Evolutionary conservation across 2,888 invertebrate genomes (phyloP).

Genomic region (Drosophila kanekoi): DNA sequence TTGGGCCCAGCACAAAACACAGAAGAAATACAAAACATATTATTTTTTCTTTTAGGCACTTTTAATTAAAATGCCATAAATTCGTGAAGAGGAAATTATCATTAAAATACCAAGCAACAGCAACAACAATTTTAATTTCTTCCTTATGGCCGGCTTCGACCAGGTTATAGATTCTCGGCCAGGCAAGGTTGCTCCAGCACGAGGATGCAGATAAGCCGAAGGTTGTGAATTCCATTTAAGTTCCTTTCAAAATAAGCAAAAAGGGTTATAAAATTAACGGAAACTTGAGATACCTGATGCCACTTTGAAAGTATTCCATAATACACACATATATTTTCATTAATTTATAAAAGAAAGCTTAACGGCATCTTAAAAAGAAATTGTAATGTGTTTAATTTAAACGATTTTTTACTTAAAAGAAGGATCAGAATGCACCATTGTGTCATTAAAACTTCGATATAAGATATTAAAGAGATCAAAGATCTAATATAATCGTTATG

Average conservation of each 20-base stretch:
- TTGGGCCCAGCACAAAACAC: conserved; percentile 20
- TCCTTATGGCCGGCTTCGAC: conserved; percentile 42
- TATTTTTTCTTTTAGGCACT: conserved; percentile 56
- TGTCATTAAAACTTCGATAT: too few species aligned
- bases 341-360: too few species aligned
- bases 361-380: too few species aligned
- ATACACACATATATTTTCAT: too few species aligned
- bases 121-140: conserved; percentile 56
- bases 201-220: conserved; percentile 42
- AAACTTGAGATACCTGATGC: conserved; percentile 1
- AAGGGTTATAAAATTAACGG: conserved; percentile 5
- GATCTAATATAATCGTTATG: too few species aligned
- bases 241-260: background rate
- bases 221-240: conserved; percentile 21
- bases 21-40: conserved; percentile 24
- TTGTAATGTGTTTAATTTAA: too few species aligned
- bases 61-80: conserved; percentile 79
- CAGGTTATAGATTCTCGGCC: conserved; percentile 30
- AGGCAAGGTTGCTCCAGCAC: conserved; percentile 25
- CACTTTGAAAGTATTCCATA: background rate
- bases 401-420: too few species aligned
- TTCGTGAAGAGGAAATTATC: conserved; percentile 77
- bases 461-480: too few species aligned
- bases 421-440: too few species aligned
- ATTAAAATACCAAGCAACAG: conserved; percentile 68